Percentiles rank a stretch among this genome's conserved stretches.
These are phyloP conservation scores for Chironomus striatipennis DNA, from an alignment of 1,140 invertebrate species.

Conservation along the genomic window DNA sequence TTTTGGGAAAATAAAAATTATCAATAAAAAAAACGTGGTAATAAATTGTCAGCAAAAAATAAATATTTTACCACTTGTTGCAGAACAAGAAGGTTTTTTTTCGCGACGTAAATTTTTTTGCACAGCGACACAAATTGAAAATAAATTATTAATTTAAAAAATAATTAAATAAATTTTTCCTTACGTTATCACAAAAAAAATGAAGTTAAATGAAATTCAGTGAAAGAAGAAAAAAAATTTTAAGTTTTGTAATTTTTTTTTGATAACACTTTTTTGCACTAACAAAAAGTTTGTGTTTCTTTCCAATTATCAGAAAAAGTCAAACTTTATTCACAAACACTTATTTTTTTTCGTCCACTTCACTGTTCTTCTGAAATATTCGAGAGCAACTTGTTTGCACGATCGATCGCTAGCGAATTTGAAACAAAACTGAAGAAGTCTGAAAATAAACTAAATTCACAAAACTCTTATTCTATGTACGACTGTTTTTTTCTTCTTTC, in stretches of 20 bases:
- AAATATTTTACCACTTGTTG: background rate
- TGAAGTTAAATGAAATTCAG: too few relatives aligned
- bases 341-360: background rate
- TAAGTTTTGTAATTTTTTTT: too few relatives aligned
- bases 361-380: background rate
- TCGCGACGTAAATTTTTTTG: background rate
- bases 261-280: background rate
- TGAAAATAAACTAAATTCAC: slow-evolving; percentile 23
- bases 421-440: slow-evolving; percentile 20
- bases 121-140: background rate
- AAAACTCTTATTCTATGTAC: slow-evolving; percentile 17
- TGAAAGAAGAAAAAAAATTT: too few relatives aligned
- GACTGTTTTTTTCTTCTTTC: background rate
- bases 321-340: background rate
- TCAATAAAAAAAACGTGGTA: too few relatives aligned
- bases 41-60: too few relatives aligned
- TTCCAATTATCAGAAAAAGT: background rate
- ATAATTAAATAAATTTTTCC: background rate
- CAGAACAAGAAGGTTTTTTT: background rate
- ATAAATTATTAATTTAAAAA: background rate
- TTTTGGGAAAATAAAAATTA: too few relatives aligned
- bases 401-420: slow-evolving; percentile 20
- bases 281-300: background rate
- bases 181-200: background rate
- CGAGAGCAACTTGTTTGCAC: background rate